These are phyloP conservation scores for Chiloscyllium punctatum DNA, from an alignment of 2,797 vertebrate species.

Conservation along the genomic window DNA sequence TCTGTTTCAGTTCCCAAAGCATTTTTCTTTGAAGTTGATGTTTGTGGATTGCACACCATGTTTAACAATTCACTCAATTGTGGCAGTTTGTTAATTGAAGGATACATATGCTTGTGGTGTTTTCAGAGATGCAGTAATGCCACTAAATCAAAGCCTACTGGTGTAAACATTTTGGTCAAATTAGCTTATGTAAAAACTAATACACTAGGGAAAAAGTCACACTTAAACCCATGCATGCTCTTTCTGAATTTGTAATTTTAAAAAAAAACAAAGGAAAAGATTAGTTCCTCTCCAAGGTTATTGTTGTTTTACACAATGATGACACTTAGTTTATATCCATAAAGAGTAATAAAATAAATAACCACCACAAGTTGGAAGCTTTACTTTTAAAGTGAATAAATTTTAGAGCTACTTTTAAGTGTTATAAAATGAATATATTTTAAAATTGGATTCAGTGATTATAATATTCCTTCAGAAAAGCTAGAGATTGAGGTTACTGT, in stretches of 20 bases:
- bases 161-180: background rate
- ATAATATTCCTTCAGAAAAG: background rate
- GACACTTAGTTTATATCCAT: background rate
- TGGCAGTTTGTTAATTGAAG: background rate
- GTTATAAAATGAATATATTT: no score
- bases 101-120: background rate
- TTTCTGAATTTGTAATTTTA: no score
- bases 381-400: background rate
- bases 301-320: background rate
- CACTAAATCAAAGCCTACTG: no score
- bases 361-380: background rate
- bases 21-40: background rate
- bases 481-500: background rate
- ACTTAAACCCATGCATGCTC: no score
- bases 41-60: background rate
- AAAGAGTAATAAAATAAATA: background rate
- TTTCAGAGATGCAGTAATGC: background rate
- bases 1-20: background rate
- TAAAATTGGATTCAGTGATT: background rate
- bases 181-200: background rate
- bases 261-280: background rate
- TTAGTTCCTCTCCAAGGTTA: background rate
- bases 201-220: no score
- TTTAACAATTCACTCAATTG: background rate
- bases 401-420: no score